A percentile compares a stretch with the other conserved stretches of the same genome.
Evolutionary conservation across 2,797 vertebrate genomes (phyloP).

Genomic region (Diglossa cyanea): DNA sequence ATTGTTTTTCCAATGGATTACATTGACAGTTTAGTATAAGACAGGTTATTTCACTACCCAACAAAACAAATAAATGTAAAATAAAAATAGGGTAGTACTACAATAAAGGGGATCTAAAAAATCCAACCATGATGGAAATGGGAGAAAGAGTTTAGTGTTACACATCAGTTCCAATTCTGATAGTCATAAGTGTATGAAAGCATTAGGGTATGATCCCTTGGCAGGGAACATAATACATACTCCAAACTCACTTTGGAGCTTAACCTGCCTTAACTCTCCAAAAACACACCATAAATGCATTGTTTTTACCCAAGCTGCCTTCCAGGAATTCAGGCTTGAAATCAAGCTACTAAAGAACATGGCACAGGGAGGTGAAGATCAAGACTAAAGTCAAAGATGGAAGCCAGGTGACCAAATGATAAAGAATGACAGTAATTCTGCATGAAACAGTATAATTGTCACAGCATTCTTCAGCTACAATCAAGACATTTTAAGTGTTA

Average conservation of each 20-base stretch:
- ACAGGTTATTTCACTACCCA: neutral
- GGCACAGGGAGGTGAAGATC: neutral
- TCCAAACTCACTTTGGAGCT: neutral
- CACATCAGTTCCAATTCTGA: neutral
- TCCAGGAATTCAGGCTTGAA: neutral
- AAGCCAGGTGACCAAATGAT: neutral
- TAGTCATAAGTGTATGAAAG: neutral
- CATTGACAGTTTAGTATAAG: neutral
- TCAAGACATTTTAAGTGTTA: neutral
- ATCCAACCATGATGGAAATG: accelerated
- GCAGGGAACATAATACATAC: neutral
- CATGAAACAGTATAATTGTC: neutral
- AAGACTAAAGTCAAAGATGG: neutral
- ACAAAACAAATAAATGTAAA: neutral
- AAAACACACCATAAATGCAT: neutral
- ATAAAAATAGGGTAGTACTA: neutral
- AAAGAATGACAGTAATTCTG: neutral
- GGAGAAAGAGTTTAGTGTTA: neutral
- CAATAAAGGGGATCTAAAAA: neutral
- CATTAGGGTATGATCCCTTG: neutral
- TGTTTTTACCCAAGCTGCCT: neutral
- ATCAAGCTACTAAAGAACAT: neutral
- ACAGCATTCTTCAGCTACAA: neutral
- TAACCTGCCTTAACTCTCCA: neutral
- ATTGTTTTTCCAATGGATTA: neutral